Evolutionary conservation across 2,113 vertebrate species (phyloP).

Genomic region (Chinchilla lanigera): DNA sequence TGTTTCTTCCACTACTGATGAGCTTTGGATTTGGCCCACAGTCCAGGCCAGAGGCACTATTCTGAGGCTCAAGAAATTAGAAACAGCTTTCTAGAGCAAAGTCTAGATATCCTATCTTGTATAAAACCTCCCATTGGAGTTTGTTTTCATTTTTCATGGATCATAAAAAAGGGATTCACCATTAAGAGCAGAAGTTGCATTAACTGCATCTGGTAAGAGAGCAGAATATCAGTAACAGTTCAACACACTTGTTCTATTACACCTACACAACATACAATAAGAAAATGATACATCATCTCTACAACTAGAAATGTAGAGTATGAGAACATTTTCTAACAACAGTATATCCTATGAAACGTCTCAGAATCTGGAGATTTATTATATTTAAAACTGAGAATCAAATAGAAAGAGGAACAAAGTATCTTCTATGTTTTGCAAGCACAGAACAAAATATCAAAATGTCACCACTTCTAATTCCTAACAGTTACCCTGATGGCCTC

Average conservation of each 20-base stretch:
- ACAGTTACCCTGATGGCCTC: neutral
- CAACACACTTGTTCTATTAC: neutral
- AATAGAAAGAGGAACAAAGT: neutral
- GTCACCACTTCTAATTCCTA: neutral
- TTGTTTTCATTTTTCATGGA: constrained; percentile 75
- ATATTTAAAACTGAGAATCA: neutral
- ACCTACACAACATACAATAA: neutral
- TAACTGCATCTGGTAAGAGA: constrained; percentile 73
- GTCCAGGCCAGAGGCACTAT: constrained; percentile 62
- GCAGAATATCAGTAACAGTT: constrained; percentile 49
- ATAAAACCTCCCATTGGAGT: constrained; percentile 65
- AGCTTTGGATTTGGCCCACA: constrained; percentile 27
- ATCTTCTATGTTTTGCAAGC: neutral
- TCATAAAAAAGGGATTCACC: constrained; percentile 69
- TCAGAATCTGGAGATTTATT: too few species aligned
- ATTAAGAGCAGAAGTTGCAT: constrained; percentile 80
- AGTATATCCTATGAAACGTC: neutral
- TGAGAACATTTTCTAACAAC: neutral
- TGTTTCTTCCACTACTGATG: constrained; percentile 55
- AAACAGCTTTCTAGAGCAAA: constrained; percentile 59
- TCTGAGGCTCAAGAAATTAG: constrained; percentile 39
- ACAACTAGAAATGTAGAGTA: neutral
- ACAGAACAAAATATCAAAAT: neutral
- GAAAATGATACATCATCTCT: neutral
- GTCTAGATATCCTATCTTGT: constrained; percentile 66